Base-by-base conservation (phyloP, 2,113 vertebrate genomes). In the Puntigrus tetrazona region DNA sequence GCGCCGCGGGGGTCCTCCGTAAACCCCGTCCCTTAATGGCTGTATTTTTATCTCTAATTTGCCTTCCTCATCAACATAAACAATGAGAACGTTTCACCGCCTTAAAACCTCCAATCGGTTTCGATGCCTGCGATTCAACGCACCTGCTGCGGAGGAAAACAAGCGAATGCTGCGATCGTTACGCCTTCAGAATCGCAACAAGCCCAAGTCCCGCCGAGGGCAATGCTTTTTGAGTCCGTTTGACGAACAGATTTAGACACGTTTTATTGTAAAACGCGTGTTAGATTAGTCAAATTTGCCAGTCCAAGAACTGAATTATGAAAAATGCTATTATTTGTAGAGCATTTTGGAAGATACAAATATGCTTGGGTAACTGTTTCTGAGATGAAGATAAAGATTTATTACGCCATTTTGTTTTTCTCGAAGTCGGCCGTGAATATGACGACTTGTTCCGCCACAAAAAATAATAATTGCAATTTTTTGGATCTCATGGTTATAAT, bases 21-120 rank as follows among this genome's bases (percentile, higher is more conserved):
- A 81, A 86, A 52, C 78, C 43, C 43, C 78, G 83, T 87, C 78
- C 61, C 14, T 79, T 88, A 84, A 81, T 83, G 75, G 25, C 22
- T 84, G n/a, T 83, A 31, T 89, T 78, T 88, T 86, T 87, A 81
- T 85, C 59, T 84, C 45, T 10, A 61, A 79, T 87, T 80, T 16
- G 47, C 6, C 81, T 76, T 77, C 67, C 27, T 83, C 65, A 61
- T 69, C 36, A 59, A 43, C 75, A 41, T 29, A 75, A 75, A 87
- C 34, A 50, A 29, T 75, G 63, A 36, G 47, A 79, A 74, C 29
- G 25, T 65, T 85, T 67, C 11, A 16, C 18, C 13, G 25, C 52
- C 27, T 25, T 72, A 82, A 78, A 63, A 74, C 36, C 27, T 79
- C 36, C 0, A 8, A 79, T 79, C 63, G 0, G 25, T 29, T 59